Evolutionary conservation across 2,113 vertebrate genomes (phyloP), one percentile per base, ranked within the genome.

Genomic region (Hippocampus comes): DNA sequence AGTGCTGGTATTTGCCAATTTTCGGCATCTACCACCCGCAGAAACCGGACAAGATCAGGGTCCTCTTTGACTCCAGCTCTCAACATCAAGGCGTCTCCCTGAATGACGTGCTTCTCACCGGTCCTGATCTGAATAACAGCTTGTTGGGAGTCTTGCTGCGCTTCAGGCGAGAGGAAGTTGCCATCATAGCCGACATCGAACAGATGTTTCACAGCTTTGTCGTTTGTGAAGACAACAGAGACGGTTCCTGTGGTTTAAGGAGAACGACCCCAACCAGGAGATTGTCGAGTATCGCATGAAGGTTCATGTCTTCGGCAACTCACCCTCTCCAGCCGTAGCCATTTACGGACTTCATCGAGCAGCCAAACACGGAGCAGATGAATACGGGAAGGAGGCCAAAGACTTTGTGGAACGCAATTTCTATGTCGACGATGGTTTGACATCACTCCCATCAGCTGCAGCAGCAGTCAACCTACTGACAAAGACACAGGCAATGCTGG

Each of bases 201-300:
- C 74, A 75, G 2, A 75, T 75, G 67, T 70, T 75, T 1, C 23
- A 75, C 11, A 55, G 60, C 2, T 75, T 75, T 9, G 4, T 23
- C 0, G 49, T 70, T 0, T 0, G 4, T 0, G 25, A 49, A 10
- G 42, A 67, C 0, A 21, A 76, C 18, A 38, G 75, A 1, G 17
- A 74, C 1, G 67, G 0, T 69, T 12, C 7, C 15, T 78, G 0
- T 73, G 49, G 71, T 46, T 20, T 1, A 2, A 41, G 3, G 25
- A 68, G 5, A 73, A 70, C 8, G 51, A 70, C 9, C 1, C 15
- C 1, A 46, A 0, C 12, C 65, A 57, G 1, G 1, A 49, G 0
- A 9, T 78, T 0, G 2, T 38, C 0, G 76, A 73, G 0, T 69
- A 59, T 15, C 7, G 61, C 0, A 60, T 78, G 67, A 61, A 53